phyloP scores from a whole-genome alignment of 2,888 invertebrate genomes.

The Apotomis turbidana region DNA sequence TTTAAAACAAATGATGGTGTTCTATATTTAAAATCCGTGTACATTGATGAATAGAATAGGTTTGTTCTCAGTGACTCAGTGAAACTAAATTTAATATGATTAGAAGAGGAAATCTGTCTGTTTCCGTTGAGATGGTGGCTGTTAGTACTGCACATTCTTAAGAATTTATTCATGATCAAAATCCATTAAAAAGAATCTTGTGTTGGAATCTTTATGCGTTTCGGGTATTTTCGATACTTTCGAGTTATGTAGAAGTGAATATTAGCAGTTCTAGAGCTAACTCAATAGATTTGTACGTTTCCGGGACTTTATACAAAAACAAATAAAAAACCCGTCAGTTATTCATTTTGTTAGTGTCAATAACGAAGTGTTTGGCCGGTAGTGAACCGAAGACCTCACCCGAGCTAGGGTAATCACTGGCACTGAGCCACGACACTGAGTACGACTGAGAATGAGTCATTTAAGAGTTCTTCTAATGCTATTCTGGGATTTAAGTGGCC shows the following conservation, averaged over 20 bases:
- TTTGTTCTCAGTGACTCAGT: slow-evolving; percentile 20
- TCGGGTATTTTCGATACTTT: too few relatives aligned
- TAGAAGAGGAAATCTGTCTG: not conserved
- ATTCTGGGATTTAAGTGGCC: not conserved
- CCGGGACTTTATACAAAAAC: too few relatives aligned
- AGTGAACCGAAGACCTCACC: slow-evolving; percentile 19
- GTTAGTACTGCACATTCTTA: not conserved
- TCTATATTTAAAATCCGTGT: slow-evolving; percentile 30
- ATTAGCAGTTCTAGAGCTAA: too few relatives aligned
- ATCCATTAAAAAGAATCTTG: not conserved
- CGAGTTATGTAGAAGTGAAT: too few relatives aligned
- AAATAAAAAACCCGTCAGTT: not conserved
- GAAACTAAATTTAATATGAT: slow-evolving; percentile 3
- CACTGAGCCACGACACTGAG: slow-evolving; percentile 16
- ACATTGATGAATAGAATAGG: slow-evolving; percentile 10
- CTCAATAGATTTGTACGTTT: not conserved
- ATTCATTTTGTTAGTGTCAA: slow-evolving; percentile 18
- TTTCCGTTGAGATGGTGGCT: not conserved
- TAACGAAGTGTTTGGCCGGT: slow-evolving; percentile 6
- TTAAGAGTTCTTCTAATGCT: slow-evolving; percentile 17
- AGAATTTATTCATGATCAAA: not conserved
- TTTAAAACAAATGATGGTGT: slow-evolving; percentile 19
- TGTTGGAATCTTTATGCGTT: not conserved
- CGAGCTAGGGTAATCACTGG: slow-evolving; percentile 13
- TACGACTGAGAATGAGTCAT: slow-evolving; percentile 17